Evolutionary conservation across 2,113 vertebrate genomes (phyloP), one percentile per base, ranked within the genome.

Genomic region (Tupaia chinensis): DNA sequence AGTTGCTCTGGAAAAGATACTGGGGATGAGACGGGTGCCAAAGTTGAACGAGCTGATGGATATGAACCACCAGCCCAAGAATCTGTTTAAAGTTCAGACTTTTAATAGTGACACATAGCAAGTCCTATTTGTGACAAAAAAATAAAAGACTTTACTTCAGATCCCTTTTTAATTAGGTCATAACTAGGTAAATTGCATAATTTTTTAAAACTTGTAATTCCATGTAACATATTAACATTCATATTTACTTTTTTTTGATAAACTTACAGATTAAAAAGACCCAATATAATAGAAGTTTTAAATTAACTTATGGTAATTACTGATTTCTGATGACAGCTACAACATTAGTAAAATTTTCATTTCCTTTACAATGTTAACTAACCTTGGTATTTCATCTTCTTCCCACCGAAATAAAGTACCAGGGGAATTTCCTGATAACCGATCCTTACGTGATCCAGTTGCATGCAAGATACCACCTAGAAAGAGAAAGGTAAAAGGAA

Each of bases 321-420:
- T 76, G 13, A 80, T 91, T 95, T 97, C 44, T 93, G 3, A 91
- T 61, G 25, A 92, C 16, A 96, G 68, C 15, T 88, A 81, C 32
- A 29, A 91, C n/a, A 63, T 14, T 95, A 4, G 27, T 69, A 95
- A 87, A 56, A 13, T 32, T 44, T 96, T 94, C 20, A 82, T 91
- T 72, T 80, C 22, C 25, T 97, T 93, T 66, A 95, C 32, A 93
- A 85, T 84, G 91, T 32, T 56, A 89, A 79, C 99, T 98, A 95
- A 99, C 99, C 99, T 99, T 97, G 99, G 99, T 97, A 99, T 98
- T 96, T 99, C 97, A 72, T 99, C 98, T 97, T 99, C 99, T 95
- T 99, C 99, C 99, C 99, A 99, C 89, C 97, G 98, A 93, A 77
- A 98, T 73, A 99, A 99, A 22, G 98, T 98, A 58, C 98, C 97